Base-by-base conservation (phyloP, 2,888 invertebrate species). In the Campoplex nolae region DNA sequence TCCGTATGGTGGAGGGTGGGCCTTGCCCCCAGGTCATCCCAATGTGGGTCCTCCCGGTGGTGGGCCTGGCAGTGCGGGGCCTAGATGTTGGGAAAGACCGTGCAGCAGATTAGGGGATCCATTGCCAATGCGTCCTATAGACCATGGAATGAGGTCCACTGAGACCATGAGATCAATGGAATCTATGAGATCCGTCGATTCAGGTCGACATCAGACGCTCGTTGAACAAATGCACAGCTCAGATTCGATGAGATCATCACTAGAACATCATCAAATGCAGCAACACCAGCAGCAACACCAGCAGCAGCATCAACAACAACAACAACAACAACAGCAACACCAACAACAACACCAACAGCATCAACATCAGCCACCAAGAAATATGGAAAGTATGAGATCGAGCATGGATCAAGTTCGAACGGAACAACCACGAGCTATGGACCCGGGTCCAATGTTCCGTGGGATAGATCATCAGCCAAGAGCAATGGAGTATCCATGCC, bases 1-100 rank as follows among this genome's bases (percentile, higher is more conserved):
- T 95, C 95, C 95, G 89, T 95, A 95, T 92, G 94, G 94, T 92
- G 93, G 94, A 90, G 94, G 94, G 92, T 95, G 95, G 94, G 91
- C 93, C 48, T 67, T 83, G 92, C 86, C 91, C 83, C 92, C 92
- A 90, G 92, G 92, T 90, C 92, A 92, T 88, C 90, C 89, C 42
- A 89, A 86, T 68, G 89, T 75, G n/a, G 85, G 88, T 65, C 88
- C 88, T n/a, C 86, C 75, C 68, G 70, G 71, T 67, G 84, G 87
- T 54, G 80, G 81, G 54, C 56, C 77, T 58, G 88, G 86, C 16
- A 84, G 81, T 54, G 83, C 65, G 48, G 81, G 84, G 51, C 91
- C 93, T 70, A 90, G 94, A 90, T 94, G 93, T 88, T 94, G 94
- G 94, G 93, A 94, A 88, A 85, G 89, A 83, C 91, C 94, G 84